Base-by-base conservation (phyloP, 1,140 invertebrate genomes). In the Ceratitis capitata region DNA sequence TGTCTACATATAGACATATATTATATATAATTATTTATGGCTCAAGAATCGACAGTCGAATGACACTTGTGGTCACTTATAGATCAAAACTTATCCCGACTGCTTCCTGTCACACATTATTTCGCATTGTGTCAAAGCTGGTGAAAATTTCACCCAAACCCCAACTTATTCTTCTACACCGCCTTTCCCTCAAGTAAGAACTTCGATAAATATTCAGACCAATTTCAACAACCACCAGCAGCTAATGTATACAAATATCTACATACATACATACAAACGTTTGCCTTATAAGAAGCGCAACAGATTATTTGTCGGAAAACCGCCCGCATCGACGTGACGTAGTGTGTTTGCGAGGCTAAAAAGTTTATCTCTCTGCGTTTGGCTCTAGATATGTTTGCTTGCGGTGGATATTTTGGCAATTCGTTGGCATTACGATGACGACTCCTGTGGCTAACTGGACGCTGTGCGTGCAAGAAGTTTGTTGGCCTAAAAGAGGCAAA, bases 401-500 rank as follows among this genome's bases (percentile, higher is more conserved):
- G 69, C 69, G 69, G n/a, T 47, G 16, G 32, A 78, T 78, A 78
- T 45, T n/a, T n/a, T 19, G 42, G 32, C 32, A 78, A 78, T 47
- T 78, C 39, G 39, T 39, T 32, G 39, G 39, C 69, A 42, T 26
- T 26, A 45, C 39, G n/a, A n/a, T 7, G 12, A 23, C 29, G 14
- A 23, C 19, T 42, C 6, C 45, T 78, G 69, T 45, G 39, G 69
- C 26, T 26, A 39, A 23, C 69, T 78, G 19, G 69, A 78, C n/a
- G 39, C n/a, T n/a, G n/a, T 78, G 69, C 69, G 69, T 78, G 69
- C 69, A 19, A 78, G 12, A 78, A 78, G 35, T 78, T 78, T 78
- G 16, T 10, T 45, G 39, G 19, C 14, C n/a, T n/a, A n/a, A 19
- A 45, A 16, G n/a, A 19, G n/a, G 7, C n/a, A 23, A 78, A 78